Base-by-base conservation (phyloP, 2,113 vertebrate species). In the Pimephales promelas region DNA sequence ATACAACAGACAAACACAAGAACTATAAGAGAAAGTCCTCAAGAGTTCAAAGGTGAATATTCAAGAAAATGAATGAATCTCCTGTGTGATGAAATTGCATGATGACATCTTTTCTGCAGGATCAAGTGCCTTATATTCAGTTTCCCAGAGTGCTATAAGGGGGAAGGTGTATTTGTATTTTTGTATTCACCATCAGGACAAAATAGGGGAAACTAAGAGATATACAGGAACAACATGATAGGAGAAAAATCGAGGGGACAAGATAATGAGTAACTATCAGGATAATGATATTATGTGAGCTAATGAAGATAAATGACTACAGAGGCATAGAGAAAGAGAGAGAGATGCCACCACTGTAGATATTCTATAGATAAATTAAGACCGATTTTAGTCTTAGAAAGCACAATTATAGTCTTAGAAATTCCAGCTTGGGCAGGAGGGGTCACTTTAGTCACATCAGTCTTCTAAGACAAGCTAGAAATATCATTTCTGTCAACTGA, bases 271-370 rank as follows among this genome's bases (percentile, higher is more conserved):
- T 43, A 20, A 20, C 52, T 54, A 54, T 54, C 52, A 54, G 22
- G 52, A 54, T 54, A 54, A 54, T 22, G 7, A 54, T 20, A 54
- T 22, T 62, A 24, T 43, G 57, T 43, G 56, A 62, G 54, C 56
- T 85, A 76, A 81, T 68, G 61, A 59, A 81, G 79, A 76, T 6
- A 34, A 59, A 70, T n/a, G 54, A 43, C 24, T 31, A 82, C 10
- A 43, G 13, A 31, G 36, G 13, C 28, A n/a, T 43, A 56, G 31
- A 47, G 77, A 85, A 70, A 59, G 52, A 73, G 56, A 24, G 28
- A 64, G 83, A 62, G 40, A 49, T 5, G 6, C 43, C n/a, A 49
- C 45, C 43, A 52, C 20, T 45, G 71, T 52, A 49, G 43, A 78
- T 24, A 36, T 59, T 24, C 54, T 26, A 54, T 5, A 66, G 31